Evolutionary conservation across 2,888 invertebrate genomes (phyloP).

Genomic region (Gnatocerus cornutus): DNA sequence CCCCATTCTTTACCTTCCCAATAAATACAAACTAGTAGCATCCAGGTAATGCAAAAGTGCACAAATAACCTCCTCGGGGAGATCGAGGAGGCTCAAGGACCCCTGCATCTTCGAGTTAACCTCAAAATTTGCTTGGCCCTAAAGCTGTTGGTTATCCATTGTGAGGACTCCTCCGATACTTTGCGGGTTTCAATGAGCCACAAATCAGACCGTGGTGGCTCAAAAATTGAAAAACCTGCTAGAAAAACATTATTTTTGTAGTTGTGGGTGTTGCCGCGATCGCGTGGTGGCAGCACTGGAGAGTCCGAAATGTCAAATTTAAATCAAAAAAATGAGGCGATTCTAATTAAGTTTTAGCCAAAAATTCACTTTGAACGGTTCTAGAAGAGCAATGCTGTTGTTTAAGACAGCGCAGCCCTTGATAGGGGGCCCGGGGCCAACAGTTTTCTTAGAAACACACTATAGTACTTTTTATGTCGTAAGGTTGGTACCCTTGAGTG

Average conservation of each 20-base stretch:
- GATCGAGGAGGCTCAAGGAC: constrained; percentile 5
- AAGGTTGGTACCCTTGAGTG: too few species aligned
- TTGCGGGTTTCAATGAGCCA: background rate
- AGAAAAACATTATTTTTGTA: background rate
- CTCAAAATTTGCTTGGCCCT: constrained; percentile 9
- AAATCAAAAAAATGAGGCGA: too few species aligned
- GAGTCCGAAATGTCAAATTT: too few species aligned
- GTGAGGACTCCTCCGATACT: background rate
- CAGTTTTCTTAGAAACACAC: too few species aligned
- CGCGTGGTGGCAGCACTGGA: constrained; percentile 7
- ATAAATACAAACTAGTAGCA: constrained; percentile 29
- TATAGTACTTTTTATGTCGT: too few species aligned
- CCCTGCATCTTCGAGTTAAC: constrained; percentile 25
- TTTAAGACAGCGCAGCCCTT: too few species aligned
- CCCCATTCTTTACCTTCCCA: constrained; percentile 8
- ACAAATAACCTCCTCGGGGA: constrained; percentile 19
- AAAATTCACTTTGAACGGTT: too few species aligned
- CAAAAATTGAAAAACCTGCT: background rate
- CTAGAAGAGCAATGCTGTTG: too few species aligned
- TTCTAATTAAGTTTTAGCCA: too few species aligned
- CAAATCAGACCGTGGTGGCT: background rate
- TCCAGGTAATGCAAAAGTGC: constrained; percentile 26
- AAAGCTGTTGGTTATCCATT: background rate
- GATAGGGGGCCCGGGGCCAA: too few species aligned
- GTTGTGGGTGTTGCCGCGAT: background rate